Base-by-base conservation (phyloP, 1,140 invertebrate genomes). In the Aporrectodea caliginosa region DNA sequence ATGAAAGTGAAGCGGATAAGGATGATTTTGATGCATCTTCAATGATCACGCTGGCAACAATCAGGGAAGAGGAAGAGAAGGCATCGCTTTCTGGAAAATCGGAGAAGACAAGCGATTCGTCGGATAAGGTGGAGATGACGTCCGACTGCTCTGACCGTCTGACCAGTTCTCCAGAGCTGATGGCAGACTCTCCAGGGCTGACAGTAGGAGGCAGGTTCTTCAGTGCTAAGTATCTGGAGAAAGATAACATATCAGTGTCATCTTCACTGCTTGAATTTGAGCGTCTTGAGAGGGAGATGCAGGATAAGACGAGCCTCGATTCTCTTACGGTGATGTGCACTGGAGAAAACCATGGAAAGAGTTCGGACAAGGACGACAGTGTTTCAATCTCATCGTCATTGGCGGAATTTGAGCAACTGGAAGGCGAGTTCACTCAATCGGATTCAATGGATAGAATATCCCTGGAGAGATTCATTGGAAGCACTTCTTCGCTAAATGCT, bases 331-430 rank as follows among this genome's bases (percentile, higher is more conserved):
- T 70, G 22, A 16, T 31, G 76, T 22, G 43, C 6, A 43, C 35
- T 0, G 75, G 43, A 2, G 75, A 76, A 27, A 77, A 33, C 69
- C 31, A 34, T 1, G 92, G 92, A 0, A 91, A 91, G 83, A 91
- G 92, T 78, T 92, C 93, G 1, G 95, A 97, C 83, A 93, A 95
- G 85, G 95, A 97, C 87, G 94, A 95, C 87, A 58, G n/a, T n/a
- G n/a, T 95, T 31, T 97, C 95, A 0, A 92, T 97, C 85, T 94
- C 93, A 80, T 97, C 95, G 78, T 97, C 95, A 6, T 89, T 97
- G 79, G 95, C 96, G 87, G 96, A 98, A 87, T 98, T 98, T 89
- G 95, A 97, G 89, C 92, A 93, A 78, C 87, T 98, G 2, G 96
- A 98, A 88, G 92, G 91, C 84, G 92, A 94, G 0, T 94, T 95